Evolutionary conservation across 2,113 vertebrate genomes (phyloP).

Genomic region (Polypterus senegalus): DNA sequence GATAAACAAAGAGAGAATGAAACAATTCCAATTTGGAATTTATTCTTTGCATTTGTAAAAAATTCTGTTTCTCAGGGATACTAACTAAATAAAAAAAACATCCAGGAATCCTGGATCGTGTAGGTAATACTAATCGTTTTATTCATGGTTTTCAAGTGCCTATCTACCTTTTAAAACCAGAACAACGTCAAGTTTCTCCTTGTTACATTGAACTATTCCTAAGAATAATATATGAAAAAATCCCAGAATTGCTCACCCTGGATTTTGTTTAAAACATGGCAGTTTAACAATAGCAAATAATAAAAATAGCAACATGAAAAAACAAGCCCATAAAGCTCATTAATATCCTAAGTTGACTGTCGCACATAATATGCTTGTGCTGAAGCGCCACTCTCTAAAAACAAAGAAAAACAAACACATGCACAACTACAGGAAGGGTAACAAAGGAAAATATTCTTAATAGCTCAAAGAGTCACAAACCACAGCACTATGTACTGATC

Average conservation of each 20-base stretch:
- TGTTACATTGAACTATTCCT: slow-evolving; percentile 97
- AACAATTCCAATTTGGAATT: slow-evolving; percentile 99
- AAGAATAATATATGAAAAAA: slow-evolving; percentile 98
- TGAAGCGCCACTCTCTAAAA: slow-evolving; percentile 40
- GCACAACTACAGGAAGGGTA: no score
- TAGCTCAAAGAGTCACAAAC: slow-evolving; percentile 47
- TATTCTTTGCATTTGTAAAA: slow-evolving; percentile 80
- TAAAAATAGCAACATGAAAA: slow-evolving; percentile 28
- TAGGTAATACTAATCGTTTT: slow-evolving; percentile 61
- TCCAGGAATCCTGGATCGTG: slow-evolving; percentile 71
- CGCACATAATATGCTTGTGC: slow-evolving; percentile 49
- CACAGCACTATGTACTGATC: slow-evolving; percentile 56
- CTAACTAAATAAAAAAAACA: slow-evolving; percentile 58
- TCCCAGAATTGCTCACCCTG: slow-evolving; percentile 93
- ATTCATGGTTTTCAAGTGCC: slow-evolving; percentile 59
- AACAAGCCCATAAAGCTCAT: slow-evolving; percentile 52
- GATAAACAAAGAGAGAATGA: slow-evolving; percentile 85
- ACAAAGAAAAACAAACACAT: slow-evolving; percentile 18
- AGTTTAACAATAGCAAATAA: slow-evolving; percentile 71
- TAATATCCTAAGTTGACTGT: slow-evolving; percentile 49
- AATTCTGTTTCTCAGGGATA: slow-evolving; percentile 92
- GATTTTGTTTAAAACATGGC: slow-evolving; percentile 89
- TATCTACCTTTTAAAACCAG: slow-evolving; percentile 76
- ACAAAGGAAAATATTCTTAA: slow-evolving; percentile 10
- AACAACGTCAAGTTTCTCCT: slow-evolving; percentile 93